Percentiles rank a stretch among this genome's conserved stretches.
Evolutionary conservation across 1,140 invertebrate genomes (phyloP).

Genomic region (Drosophila orena): DNA sequence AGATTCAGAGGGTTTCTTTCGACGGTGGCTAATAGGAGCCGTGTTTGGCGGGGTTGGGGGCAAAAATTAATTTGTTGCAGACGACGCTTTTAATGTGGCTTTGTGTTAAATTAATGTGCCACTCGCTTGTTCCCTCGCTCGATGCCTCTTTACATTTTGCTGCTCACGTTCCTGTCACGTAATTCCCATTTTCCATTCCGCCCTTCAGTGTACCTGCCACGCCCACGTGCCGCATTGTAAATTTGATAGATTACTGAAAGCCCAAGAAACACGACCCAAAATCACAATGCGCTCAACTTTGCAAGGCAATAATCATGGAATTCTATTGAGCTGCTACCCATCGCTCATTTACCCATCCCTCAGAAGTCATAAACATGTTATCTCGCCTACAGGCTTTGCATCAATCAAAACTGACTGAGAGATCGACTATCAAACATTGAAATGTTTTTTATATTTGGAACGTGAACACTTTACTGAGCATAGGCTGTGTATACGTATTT

Average conservation of each 20-base stretch:
- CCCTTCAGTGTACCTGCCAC: constrained; percentile 39
- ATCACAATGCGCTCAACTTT: constrained; percentile 21
- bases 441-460: neutral
- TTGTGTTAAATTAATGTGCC: constrained; percentile 54
- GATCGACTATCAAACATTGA: neutral
- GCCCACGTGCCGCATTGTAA: constrained; percentile 36
- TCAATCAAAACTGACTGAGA: constrained; percentile 3
- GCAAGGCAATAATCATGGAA: constrained; percentile 64
- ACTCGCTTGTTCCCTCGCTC: constrained; percentile 51
- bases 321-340: constrained; percentile 48
- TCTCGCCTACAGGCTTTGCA: constrained; percentile 53
- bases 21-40: constrained; percentile 23
- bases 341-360: neutral
- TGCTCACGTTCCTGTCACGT: constrained; percentile 67
- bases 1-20: constrained; percentile 4
- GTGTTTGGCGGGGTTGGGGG: neutral
- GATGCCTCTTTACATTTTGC: constrained; percentile 21
- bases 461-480: too few species aligned
- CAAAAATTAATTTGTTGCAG: constrained; percentile 81
- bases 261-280: constrained; percentile 3
- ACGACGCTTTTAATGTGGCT: constrained; percentile 80
- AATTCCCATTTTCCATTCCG: constrained; percentile 78
- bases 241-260: constrained; percentile 67
- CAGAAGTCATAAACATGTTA: constrained; percentile 56
- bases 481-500: too few species aligned